phyloP scores from a whole-genome alignment of 92 coral and sea anemone genomes.

The Phenganax stokvisi region DNA sequence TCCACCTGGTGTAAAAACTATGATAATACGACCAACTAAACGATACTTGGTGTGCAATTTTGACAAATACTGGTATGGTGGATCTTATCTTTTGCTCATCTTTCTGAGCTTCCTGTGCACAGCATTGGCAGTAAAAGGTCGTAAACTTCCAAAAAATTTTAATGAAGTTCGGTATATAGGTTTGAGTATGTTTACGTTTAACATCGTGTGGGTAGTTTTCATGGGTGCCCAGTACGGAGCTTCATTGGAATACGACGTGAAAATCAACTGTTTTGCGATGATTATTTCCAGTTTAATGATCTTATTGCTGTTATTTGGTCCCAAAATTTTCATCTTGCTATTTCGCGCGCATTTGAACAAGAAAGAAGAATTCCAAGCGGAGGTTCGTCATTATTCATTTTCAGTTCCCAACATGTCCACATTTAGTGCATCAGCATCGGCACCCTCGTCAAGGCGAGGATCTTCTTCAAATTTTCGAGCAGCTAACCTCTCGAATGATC shows the following conservation, averaged over 20 bases:
- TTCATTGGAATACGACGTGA: conserved; percentile 46
- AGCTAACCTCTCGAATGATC: neutral
- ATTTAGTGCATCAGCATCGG: neutral
- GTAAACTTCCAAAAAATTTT: conserved; percentile 74
- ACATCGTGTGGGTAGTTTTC: conserved; percentile 61
- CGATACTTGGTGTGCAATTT: conserved; percentile 53
- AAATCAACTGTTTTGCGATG: conserved; percentile 55
- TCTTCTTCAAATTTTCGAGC: neutral
- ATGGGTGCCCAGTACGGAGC: conserved; percentile 66
- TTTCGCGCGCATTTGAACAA: conserved; percentile 52
- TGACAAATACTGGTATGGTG: conserved; percentile 49
- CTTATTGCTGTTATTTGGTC: conserved; percentile 58
- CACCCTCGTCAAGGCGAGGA: conserved; percentile 5
- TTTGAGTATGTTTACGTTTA: conserved; percentile 74
- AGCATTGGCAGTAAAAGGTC: conserved; percentile 60
- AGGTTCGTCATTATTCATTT: conserved; percentile 19
- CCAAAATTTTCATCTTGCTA: conserved; percentile 56
- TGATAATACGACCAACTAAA: conserved; percentile 27
- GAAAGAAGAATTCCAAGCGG: conserved; percentile 22
- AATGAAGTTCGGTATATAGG: conserved; percentile 81
- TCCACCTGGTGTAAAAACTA: conserved; percentile 55
- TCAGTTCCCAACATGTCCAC: neutral
- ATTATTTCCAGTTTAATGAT: conserved; percentile 55
- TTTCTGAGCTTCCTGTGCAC: conserved; percentile 62
- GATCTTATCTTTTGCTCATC: conserved; percentile 55